A percentile compares a stretch with the other conserved stretches of the same genome.
Evolutionary conservation across 2,888 invertebrate genomes (phyloP).

Genomic region (Chironomus riparius): DNA sequence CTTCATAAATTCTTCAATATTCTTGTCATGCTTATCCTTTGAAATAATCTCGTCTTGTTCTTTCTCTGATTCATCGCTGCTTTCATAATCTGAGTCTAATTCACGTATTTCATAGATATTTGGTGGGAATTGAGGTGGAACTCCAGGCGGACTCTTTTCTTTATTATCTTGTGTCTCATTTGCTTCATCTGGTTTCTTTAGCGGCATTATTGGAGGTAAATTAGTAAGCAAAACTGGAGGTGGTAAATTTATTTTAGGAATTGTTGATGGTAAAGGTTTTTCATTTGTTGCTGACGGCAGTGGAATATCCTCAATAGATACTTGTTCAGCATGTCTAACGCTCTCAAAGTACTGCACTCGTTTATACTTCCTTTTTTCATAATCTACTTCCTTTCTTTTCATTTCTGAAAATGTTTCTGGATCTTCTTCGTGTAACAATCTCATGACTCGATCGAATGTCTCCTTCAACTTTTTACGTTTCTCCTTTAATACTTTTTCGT

Average conservation of each 20-base stretch:
- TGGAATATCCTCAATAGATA: constrained; percentile 92
- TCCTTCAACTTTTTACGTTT: constrained; percentile 92
- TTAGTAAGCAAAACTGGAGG: constrained; percentile 43
- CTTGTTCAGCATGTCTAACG: constrained; percentile 89
- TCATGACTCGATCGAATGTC: constrained; percentile 86
- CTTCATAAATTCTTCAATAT: constrained; percentile 86
- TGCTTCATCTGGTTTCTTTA: constrained; percentile 62
- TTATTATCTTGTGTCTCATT: background rate
- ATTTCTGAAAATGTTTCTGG: constrained; percentile 88
- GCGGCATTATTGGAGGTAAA: constrained; percentile 56
- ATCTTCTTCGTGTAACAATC: constrained; percentile 85
- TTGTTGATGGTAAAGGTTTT: constrained; percentile 29
- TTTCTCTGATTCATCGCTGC: constrained; percentile 37
- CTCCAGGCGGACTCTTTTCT: constrained; percentile 66
- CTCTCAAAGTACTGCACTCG: constrained; percentile 90
- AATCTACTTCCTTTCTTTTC: constrained; percentile 83
- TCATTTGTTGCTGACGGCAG: constrained; percentile 49
- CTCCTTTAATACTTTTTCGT: constrained; percentile 93
- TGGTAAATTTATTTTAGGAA: constrained; percentile 38
- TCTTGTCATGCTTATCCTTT: constrained; percentile 56
- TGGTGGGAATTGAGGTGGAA: constrained; percentile 77
- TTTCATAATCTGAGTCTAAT: constrained; percentile 44
- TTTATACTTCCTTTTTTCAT: constrained; percentile 79
- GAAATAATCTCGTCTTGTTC: constrained; percentile 32
- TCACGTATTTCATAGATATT: constrained; percentile 58